Conservation (phyloP, 2,113 vertebrate species). For the Petromus typicus region DNA sequence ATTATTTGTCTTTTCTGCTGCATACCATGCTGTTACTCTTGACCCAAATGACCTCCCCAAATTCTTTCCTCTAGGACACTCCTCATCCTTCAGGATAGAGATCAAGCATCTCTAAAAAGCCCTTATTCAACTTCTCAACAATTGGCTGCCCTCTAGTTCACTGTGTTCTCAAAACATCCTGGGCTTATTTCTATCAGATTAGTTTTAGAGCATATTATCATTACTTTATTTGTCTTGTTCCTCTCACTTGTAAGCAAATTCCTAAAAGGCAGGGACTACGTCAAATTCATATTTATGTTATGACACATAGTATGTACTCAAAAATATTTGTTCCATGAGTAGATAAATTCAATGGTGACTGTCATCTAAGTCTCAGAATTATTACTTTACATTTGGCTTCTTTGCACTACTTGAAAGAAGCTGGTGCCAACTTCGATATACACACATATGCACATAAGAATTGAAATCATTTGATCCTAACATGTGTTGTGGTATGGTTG, state of each 20-base stretch:
- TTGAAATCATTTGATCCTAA: slow-evolving; percentile 36
- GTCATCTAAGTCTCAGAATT: background rate
- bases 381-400: slow-evolving; percentile 7
- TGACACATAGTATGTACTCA: background rate
- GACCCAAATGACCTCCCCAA: background rate
- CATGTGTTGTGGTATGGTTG: background rate
- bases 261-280: background rate
- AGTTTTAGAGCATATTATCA: background rate
- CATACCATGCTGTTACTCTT: background rate
- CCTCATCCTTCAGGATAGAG: slow-evolving; percentile 5
- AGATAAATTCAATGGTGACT: slow-evolving; percentile 11
- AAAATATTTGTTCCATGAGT: background rate
- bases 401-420: background rate
- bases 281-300: slow-evolving; percentile 34
- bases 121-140: slow-evolving; percentile 34
- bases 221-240: background rate
- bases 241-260: slow-evolving; percentile 27
- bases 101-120: background rate
- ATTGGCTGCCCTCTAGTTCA: slow-evolving; percentile 36
- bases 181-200: background rate
- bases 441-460: background rate
- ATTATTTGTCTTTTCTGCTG: background rate
- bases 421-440: background rate
- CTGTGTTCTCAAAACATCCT: slow-evolving; percentile 3
- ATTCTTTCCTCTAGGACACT: background rate